These are phyloP conservation scores for Drosophila gaucha DNA, from an alignment of 2,888 invertebrate genomes.

Conservation along the genomic window DNA sequence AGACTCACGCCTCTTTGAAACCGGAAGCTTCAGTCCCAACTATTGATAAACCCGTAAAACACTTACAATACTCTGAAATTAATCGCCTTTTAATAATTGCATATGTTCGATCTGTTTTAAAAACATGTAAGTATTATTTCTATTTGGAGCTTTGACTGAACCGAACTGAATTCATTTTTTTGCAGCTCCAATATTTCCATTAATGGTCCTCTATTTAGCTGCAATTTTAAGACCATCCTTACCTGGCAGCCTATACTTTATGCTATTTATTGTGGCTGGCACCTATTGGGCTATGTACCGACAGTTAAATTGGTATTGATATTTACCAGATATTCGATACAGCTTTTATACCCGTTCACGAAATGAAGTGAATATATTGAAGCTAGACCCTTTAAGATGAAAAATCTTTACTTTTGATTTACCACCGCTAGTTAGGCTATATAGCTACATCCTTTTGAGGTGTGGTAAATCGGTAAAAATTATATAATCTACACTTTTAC, in stretches of 20 bases:
- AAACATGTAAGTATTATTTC: constrained; percentile 42
- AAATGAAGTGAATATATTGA: no score
- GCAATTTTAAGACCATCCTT: constrained; percentile 91
- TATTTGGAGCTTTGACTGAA: neutral
- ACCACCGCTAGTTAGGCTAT: no score
- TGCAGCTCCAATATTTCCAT: constrained; percentile 59
- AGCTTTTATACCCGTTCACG: no score
- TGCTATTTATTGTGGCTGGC: constrained; percentile 91
- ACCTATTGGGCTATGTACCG: constrained; percentile 90
- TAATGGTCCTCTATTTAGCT: constrained; percentile 53
- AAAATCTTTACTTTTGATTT: no score
- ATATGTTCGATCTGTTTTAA: constrained; percentile 54
- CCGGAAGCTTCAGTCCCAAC: neutral
- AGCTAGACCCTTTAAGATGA: no score
- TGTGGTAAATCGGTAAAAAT: no score
- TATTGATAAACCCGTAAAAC: neutral
- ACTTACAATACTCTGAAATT: constrained; percentile 33
- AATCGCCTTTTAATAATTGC: constrained; percentile 57
- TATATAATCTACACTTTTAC: no score
- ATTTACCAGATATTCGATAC: no score
- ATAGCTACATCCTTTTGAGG: no score
- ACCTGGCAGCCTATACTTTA: constrained; percentile 92
- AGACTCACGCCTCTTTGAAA: neutral
- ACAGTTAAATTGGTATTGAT: constrained; percentile 32
- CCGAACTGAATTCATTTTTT: neutral